Evolutionary conservation across 1,140 invertebrate species (phyloP).

Genomic region (Achatina immaculata): DNA sequence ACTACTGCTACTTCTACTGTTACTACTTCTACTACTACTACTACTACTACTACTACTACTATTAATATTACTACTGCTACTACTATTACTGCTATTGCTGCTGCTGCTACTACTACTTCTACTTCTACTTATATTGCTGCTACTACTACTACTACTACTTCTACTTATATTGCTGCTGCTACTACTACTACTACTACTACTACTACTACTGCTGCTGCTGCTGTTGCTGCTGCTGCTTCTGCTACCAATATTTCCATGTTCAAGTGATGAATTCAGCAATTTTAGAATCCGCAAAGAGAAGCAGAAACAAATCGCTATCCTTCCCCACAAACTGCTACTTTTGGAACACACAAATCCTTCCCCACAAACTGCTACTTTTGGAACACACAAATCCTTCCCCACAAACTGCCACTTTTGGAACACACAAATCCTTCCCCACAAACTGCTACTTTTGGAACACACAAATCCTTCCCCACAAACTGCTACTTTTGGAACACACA

Average conservation of each 20-base stretch:
- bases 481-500: too few species aligned
- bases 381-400: too few species aligned
- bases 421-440: too few species aligned
- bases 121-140: not conserved
- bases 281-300: too few species aligned
- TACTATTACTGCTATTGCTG: conserved; percentile 1
- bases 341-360: too few species aligned
- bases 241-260: not conserved
- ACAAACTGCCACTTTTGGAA: too few species aligned
- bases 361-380: too few species aligned
- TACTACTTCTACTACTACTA: conserved; percentile 15
- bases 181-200: conserved; percentile 22
- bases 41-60: conserved; percentile 16
- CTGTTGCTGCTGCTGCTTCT: not conserved
- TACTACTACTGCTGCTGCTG: conserved; percentile 19
- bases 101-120: not conserved
- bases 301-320: too few species aligned
- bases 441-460: too few species aligned
- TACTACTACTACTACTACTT: not conserved
- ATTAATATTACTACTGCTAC: conserved; percentile 13
- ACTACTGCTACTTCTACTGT: conserved; percentile 13
- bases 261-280: too few species aligned
- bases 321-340: too few species aligned
- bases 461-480: too few species aligned
- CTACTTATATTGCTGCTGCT: not conserved